A percentile compares a stretch with the other conserved stretches of the same genome.
phyloP scores from a whole-genome alignment of 2,797 vertebrate species.

The Pseudochaenichthys georgianus region DNA sequence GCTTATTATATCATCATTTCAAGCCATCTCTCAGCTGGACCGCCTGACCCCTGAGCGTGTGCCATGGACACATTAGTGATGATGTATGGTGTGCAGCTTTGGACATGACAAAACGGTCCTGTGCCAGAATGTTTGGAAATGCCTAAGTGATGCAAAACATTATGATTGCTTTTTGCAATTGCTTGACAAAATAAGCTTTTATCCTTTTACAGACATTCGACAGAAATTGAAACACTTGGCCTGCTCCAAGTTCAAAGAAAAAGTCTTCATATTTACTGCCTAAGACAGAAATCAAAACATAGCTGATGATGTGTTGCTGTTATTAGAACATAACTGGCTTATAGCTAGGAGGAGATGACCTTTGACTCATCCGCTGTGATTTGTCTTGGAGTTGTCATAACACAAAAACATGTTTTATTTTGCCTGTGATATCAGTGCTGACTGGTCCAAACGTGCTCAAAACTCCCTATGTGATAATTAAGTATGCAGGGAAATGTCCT shows the following conservation, averaged over 20 bases:
- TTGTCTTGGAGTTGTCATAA: conserved; percentile 47
- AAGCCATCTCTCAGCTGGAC: conserved; percentile 60
- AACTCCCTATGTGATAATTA: conserved; percentile 12
- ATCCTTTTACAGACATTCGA: conserved; percentile 2
- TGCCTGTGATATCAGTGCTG: conserved; percentile 4
- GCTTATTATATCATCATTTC: conserved; percentile 74
- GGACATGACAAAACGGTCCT: conserved; percentile 54
- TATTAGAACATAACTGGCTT: conserved; percentile 28
- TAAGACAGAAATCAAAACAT: conserved; percentile 29
- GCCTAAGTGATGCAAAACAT: conserved; percentile 30
- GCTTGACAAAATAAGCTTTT: not conserved
- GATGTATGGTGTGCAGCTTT: conserved; percentile 51
- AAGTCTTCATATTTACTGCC: conserved; percentile 14
- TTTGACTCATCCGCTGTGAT: conserved; percentile 33
- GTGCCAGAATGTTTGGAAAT: conserved; percentile 32
- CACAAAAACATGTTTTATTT: not conserved
- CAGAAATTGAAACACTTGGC: not conserved
- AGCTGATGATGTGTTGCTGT: conserved; percentile 40
- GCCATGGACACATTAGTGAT: conserved; percentile 48
- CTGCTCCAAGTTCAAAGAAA: not conserved
- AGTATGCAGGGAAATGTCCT: conserved; percentile 27
- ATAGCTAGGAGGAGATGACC: conserved; percentile 39
- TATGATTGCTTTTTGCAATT: conserved; percentile 12
- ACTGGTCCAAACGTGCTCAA: conserved; percentile 5
- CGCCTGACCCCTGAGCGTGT: conserved; percentile 56